These are phyloP conservation scores for Lycodopsis pacificus DNA, from an alignment of 2,797 vertebrate genomes.

Conservation along the genomic window DNA sequence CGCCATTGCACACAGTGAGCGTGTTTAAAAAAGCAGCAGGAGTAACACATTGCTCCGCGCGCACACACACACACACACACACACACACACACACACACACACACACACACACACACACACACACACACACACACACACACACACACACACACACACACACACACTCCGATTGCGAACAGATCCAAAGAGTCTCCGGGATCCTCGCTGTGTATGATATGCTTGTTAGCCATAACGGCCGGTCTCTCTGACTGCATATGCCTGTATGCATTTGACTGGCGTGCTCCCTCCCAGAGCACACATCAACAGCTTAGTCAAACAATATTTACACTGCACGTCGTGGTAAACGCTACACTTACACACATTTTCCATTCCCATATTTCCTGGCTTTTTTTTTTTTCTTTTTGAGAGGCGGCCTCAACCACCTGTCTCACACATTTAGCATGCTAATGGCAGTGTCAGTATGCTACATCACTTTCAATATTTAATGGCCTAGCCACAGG, in stretches of 20 bases:
- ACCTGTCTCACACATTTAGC: conserved; percentile 81
- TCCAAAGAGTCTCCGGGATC: conserved; percentile 62
- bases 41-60: conserved; percentile 62
- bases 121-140: conserved; percentile 43
- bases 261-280: conserved; percentile 65
- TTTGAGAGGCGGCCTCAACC: conserved; percentile 69
- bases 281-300: conserved; percentile 67
- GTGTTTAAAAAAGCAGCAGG: conserved; percentile 66
- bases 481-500: conserved; percentile 77
- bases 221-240: conserved; percentile 63
- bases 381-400: conserved; percentile 33
- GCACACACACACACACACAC: conserved; percentile 27
- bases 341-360: conserved; percentile 66
- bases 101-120: conserved; percentile 42
- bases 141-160: conserved; percentile 31
- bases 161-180: conserved; percentile 71
- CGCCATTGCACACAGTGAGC: conserved; percentile 65
- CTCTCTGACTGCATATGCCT: conserved; percentile 65
- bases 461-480: conserved; percentile 79
- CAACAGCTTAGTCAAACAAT: conserved; percentile 78
- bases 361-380: conserved; percentile 72
- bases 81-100: conserved; percentile 27
- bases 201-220: conserved; percentile 65
- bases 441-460: conserved; percentile 77
- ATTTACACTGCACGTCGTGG: conserved; percentile 73